These are phyloP conservation scores for Cassiopea xamachana DNA, from an alignment of 30 jellyfish, hydroid and myxozoan species.

Conservation along the genomic window DNA sequence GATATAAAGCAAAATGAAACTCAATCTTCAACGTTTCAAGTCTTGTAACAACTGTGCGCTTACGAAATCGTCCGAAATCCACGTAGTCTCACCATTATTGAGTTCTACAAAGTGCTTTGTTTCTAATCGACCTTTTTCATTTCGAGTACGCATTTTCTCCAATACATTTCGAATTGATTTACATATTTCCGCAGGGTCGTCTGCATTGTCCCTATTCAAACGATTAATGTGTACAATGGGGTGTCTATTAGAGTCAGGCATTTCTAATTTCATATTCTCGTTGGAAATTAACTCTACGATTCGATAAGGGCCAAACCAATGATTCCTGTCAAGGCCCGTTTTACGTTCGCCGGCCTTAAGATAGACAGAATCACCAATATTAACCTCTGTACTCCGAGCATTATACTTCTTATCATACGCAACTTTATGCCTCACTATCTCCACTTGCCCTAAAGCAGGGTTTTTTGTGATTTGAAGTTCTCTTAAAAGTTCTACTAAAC, in stretches of 20 bases:
- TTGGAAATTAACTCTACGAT: constrained; percentile 1
- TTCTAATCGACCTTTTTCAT: constrained; percentile 15
- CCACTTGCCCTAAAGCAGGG: constrained; percentile 29
- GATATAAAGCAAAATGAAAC: not conserved
- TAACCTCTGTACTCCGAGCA: not conserved
- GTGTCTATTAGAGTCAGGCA: constrained; percentile 26
- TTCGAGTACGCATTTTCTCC: constrained; percentile 14
- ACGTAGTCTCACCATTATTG: constrained; percentile 1
- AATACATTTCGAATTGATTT: not conserved
- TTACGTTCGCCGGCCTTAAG: constrained; percentile 26
- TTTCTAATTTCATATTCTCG: constrained; percentile 6
- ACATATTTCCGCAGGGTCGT: constrained; percentile 9
- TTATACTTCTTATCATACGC: constrained; percentile 22
- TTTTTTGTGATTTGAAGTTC: constrained; percentile 2
- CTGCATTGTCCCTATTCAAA: constrained; percentile 12
- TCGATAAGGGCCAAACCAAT: constrained; percentile 24
- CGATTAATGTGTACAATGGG: constrained; percentile 21
- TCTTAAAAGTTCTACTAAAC: not conserved
- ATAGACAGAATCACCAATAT: constrained; percentile 31
- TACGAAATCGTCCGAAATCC: constrained; percentile 7
- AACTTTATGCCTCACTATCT: constrained; percentile 17
- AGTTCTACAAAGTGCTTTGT: constrained; percentile 23
- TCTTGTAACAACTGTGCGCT: constrained; percentile 5
- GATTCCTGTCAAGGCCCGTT: constrained; percentile 18
- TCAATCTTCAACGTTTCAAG: constrained; percentile 11